Base-by-base conservation (phyloP, 2,888 invertebrate species). In the Ashinkailepas kermadecensis region DNA sequence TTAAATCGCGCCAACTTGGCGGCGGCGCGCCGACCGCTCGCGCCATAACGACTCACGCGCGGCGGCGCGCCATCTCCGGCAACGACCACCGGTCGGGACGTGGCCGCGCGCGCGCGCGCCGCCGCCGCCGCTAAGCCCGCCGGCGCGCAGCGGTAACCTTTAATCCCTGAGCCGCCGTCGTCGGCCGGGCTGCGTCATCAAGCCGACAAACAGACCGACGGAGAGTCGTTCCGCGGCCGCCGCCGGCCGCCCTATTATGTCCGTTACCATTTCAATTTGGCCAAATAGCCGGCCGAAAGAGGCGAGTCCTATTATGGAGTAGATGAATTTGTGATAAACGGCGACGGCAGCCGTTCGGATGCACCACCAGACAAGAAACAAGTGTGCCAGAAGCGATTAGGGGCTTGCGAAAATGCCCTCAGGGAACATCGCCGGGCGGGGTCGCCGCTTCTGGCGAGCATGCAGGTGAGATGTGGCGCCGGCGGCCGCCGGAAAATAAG, bases 271-370 rank as follows among this genome's bases (percentile, higher is more conserved):
- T 74, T 74, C 74, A 74, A 74, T 74, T 74, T 74, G 74, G 74
- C 74, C 74, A 74, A 74, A 74, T 74, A 56, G 54, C 21, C 21
- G 74, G 10, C 56, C 10, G 74, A 74, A 74, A 74, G 74, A 74
- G 74, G 74, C 15, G 74, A 18, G 21, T 4, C 74, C 74, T n/a
- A 74, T 74, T 74, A 56, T 21, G 21, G 74, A 74, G 74, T 74
- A 56, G 74, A 74, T 74, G 74, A 74, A 74, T 74, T 74, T 74
- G 74, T 74, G 74, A 74, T 74, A 74, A 74, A 74, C 74, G 74
- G 74, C 74, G 74, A 9, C 21, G 23, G 11, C 12, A 56, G 74
- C 56, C 74, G 74, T 74, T 74, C 21, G 56, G 74, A 74, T 74
- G 74, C 74, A 56, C 54, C 74, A 11, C 21, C 74, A 54, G 74